phyloP scores from a whole-genome alignment of 2,888 invertebrate genomes.

The Oxystoma pomonae region DNA sequence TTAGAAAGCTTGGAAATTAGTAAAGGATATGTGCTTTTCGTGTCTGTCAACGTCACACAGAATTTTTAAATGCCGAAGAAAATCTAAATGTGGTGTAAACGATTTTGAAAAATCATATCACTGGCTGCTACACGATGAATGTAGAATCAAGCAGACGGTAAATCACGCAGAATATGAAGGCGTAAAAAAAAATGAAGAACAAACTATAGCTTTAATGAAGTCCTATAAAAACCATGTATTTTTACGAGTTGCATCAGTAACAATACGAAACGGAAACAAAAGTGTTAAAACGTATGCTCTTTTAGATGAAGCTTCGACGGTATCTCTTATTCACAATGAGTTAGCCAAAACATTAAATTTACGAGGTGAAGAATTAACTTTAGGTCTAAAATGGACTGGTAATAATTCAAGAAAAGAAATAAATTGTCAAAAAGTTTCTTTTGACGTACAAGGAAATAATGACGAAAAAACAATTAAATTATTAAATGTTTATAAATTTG shows the following conservation, averaged over 20 bases:
- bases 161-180: background rate
- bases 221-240: background rate
- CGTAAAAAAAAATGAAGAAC: background rate
- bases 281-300: too few species aligned
- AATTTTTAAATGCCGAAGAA: background rate
- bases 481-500: background rate
- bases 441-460: background rate
- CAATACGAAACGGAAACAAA: background rate
- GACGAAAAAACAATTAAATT: too few species aligned
- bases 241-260: background rate
- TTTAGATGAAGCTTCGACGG: slow-evolving; percentile 2
- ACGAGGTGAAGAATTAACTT: background rate
- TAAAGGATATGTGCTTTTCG: background rate
- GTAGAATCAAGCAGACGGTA: background rate
- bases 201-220: background rate
- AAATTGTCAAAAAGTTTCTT: background rate
- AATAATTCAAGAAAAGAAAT: background rate
- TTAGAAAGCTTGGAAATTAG: background rate
- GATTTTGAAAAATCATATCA: background rate
- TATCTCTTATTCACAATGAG: background rate
- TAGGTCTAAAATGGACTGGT: background rate
- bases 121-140: background rate
- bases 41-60: background rate
- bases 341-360: background rate
- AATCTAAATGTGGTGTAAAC: background rate